Evolutionary conservation across 2,113 vertebrate genomes (phyloP).

Genomic region (Perca fluviatilis): DNA sequence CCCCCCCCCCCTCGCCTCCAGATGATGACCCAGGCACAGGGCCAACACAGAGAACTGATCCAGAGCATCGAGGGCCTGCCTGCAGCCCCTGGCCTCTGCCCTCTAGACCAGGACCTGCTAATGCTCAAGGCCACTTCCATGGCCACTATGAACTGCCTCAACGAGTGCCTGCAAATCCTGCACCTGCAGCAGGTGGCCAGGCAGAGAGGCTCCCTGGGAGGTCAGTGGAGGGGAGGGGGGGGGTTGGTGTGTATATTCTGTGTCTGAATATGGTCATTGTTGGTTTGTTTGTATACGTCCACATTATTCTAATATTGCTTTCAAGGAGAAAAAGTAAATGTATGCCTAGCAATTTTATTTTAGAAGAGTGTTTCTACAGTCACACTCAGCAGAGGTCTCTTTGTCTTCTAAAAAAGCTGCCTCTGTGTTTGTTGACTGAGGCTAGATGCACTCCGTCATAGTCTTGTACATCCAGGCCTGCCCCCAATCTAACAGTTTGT

Average conservation of each 20-base stretch:
- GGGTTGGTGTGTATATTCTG: neutral
- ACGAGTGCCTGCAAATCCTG: conserved; percentile 97
- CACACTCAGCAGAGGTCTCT: neutral
- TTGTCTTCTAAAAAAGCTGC: neutral
- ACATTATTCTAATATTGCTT: neutral
- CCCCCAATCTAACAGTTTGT: conserved; percentile 19
- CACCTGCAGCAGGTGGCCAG: conserved; percentile 95
- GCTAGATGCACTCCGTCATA: neutral
- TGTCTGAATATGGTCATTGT: neutral
- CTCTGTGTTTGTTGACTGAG: neutral
- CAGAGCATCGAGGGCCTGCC: conserved; percentile 95
- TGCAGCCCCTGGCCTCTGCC: conserved; percentile 89
- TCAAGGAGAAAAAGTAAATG: neutral
- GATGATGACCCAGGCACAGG: conserved; percentile 98
- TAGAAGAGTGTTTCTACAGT: neutral
- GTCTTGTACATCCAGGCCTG: neutral
- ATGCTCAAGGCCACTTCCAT: conserved; percentile 99
- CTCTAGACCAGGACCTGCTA: conserved; percentile 96
- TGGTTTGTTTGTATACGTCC: neutral
- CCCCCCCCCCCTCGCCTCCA: neutral
- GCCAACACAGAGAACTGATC: conserved; percentile 95
- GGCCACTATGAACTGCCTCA: conserved; percentile 98
- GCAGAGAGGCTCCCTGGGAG: conserved; percentile 89
- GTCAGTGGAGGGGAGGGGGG: conserved; percentile 74
- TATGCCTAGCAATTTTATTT: neutral